phyloP scores from a whole-genome alignment of 2,797 vertebrate species.

The Galago senegalensis region DNA sequence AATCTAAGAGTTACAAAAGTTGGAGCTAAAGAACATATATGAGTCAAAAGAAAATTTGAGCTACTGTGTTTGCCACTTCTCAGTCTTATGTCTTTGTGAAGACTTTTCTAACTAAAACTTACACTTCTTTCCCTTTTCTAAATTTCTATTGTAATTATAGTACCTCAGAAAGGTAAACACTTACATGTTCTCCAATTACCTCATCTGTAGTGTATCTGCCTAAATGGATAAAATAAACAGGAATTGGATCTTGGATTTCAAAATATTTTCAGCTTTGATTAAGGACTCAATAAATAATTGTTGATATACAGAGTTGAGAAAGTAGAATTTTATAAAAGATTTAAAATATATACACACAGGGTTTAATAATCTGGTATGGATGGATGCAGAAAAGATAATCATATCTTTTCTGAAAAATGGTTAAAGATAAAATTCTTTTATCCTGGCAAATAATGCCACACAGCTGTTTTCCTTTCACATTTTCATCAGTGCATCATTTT shows the following conservation, averaged over 20 bases:
- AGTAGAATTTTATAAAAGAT: slow-evolving; percentile 56
- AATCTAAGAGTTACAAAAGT: slow-evolving; percentile 33
- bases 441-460: slow-evolving; percentile 60
- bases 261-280: slow-evolving; percentile 61
- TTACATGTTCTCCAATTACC: not conserved
- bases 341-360: slow-evolving; percentile 51
- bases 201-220: not conserved
- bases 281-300: slow-evolving; percentile 51
- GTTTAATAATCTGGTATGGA: slow-evolving; percentile 38
- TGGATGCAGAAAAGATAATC: slow-evolving; percentile 59
- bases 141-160: slow-evolving; percentile 31
- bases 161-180: slow-evolving; percentile 21
- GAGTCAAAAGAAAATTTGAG: slow-evolving; percentile 31
- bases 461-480: slow-evolving; percentile 65
- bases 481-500: slow-evolving; percentile 65
- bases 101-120: slow-evolving; percentile 40
- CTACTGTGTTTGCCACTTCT: not conserved
- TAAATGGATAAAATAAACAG: slow-evolving; percentile 43
- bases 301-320: slow-evolving; percentile 34
- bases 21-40: slow-evolving; percentile 4
- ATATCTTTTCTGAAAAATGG: slow-evolving; percentile 30
- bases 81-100: slow-evolving; percentile 3
- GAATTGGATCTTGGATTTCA: slow-evolving; percentile 54
- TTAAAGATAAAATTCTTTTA: slow-evolving; percentile 54
- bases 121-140: slow-evolving; percentile 6